Evolutionary conservation across 2,113 vertebrate genomes (phyloP), one percentile per base, ranked within the genome.

Genomic region (Tylochromis polylepis): DNA sequence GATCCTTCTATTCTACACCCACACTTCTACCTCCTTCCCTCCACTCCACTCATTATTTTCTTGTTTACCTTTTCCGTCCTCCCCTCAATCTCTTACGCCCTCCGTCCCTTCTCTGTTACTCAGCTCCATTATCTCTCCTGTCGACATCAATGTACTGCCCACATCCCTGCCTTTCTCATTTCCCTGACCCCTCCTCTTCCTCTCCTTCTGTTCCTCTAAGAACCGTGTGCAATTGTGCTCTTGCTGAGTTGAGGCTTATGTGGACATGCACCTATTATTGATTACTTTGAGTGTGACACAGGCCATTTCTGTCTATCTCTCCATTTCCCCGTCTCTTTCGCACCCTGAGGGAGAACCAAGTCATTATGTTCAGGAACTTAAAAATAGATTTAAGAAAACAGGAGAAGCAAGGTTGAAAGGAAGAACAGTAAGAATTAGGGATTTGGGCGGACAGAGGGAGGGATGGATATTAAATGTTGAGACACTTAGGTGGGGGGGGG

Each of bases 361-460:
- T 89, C 72, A 91, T 92, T 92, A 91, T 85, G 88, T 89, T 94
- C 62, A 9, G 87, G 43, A 87, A 82, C 86, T 90, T 93, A 78
- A 83, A 93, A 93, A 82, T 56, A 34, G 46, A 78, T 65, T 22
- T 15, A 20, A 51, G 22, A 4, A 27, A 55, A 81, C 34, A 79
- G 16, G 15, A 82, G 31, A 53, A 77, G 72, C 55, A 80, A 80
- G 57, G 12, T 5, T 51, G n/a, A 82, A 57, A 81, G n/a, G 79
- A 89, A 91, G 53, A 85, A 84, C 41, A 88, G 79, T 82, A 72
- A 85, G 85, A 86, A 89, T 79, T 87, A 87, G 53, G 86, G 89
- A 91, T 91, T 90, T 93, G 60, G 65, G 65, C 20, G 85, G 72
- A 87, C 46, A 78, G 53, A 89, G 41, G 57, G 60, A 75, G 72